Evolutionary conservation across 2,888 invertebrate species (phyloP).

Genomic region (Dendrolimus houi): DNA sequence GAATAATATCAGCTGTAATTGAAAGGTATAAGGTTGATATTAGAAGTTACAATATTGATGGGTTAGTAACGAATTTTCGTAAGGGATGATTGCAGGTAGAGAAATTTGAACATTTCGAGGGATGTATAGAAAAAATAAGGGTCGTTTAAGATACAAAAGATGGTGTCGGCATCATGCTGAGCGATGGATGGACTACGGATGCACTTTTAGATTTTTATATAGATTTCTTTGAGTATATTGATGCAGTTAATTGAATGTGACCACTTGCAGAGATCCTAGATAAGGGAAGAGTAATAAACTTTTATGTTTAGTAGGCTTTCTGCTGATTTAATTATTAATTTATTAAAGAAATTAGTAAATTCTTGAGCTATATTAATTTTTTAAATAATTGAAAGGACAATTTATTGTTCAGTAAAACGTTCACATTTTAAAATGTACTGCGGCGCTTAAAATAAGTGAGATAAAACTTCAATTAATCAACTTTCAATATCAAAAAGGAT

Average conservation of each 20-base stretch:
- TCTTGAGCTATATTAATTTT: too few relatives aligned
- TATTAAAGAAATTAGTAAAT: neutral
- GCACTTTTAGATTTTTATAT: slow-evolving; percentile 62
- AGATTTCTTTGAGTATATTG: slow-evolving; percentile 55
- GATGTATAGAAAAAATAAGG: slow-evolving; percentile 70
- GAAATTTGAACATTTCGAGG: slow-evolving; percentile 70
- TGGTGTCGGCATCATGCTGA: slow-evolving; percentile 68
- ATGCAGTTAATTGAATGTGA: slow-evolving; percentile 64
- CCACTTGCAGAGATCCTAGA: slow-evolving; percentile 45
- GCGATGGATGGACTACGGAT: slow-evolving; percentile 68
- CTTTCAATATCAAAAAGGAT: too few relatives aligned
- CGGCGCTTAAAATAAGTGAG: too few relatives aligned
- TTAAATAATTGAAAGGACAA: neutral
- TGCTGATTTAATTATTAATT: neutral
- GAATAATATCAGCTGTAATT: slow-evolving; percentile 17
- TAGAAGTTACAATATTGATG: slow-evolving; percentile 7
- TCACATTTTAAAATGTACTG: too few relatives aligned
- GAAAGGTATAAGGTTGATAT: slow-evolving; percentile 20
- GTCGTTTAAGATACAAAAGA: slow-evolving; percentile 68
- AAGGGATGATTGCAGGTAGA: slow-evolving; percentile 59
- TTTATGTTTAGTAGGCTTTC: slow-evolving; percentile 8
- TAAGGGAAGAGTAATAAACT: slow-evolving; percentile 18
- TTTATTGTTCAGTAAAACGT: neutral
- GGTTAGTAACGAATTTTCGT: slow-evolving; percentile 15
- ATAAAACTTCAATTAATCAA: too few relatives aligned